Evolutionary conservation across 37 sponge, comb jelly and placozoan genomes (phyloP).

Genomic region (Oopsacas minuta): DNA sequence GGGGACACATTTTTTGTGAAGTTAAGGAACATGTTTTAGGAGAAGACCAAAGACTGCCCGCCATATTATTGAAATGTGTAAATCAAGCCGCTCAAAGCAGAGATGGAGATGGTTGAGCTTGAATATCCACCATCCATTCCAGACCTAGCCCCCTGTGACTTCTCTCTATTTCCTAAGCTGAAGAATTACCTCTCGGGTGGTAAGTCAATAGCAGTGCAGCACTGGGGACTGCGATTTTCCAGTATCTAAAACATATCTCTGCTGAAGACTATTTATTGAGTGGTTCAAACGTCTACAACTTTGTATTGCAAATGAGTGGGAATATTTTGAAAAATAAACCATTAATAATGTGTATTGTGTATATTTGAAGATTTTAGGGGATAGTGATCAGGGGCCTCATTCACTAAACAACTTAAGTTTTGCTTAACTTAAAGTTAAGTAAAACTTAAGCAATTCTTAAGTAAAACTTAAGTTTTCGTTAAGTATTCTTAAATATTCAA

Average conservation of each 20-base stretch:
- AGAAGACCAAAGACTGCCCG: neutral
- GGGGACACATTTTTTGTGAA: neutral
- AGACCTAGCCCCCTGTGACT: neutral
- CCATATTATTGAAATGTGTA: too few relatives aligned
- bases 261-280: neutral
- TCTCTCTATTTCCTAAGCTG: neutral
- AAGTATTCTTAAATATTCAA: too few relatives aligned
- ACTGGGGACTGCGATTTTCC: neutral
- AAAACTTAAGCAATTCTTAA: too few relatives aligned
- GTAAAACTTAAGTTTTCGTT: too few relatives aligned
- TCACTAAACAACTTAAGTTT: too few relatives aligned
- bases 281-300: neutral
- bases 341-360: neutral
- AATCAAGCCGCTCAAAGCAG: too few relatives aligned
- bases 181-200: neutral
- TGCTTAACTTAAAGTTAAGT: too few relatives aligned
- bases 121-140: neutral
- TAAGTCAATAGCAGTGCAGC: neutral
- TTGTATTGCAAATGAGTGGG: neutral
- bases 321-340: neutral
- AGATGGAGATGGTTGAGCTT: neutral
- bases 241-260: neutral
- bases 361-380: neutral
- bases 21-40: neutral
- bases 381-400: neutral